These are phyloP conservation scores for Formicarius rufipectus DNA, from an alignment of 2,113 vertebrate genomes.

Conservation along the genomic window DNA sequence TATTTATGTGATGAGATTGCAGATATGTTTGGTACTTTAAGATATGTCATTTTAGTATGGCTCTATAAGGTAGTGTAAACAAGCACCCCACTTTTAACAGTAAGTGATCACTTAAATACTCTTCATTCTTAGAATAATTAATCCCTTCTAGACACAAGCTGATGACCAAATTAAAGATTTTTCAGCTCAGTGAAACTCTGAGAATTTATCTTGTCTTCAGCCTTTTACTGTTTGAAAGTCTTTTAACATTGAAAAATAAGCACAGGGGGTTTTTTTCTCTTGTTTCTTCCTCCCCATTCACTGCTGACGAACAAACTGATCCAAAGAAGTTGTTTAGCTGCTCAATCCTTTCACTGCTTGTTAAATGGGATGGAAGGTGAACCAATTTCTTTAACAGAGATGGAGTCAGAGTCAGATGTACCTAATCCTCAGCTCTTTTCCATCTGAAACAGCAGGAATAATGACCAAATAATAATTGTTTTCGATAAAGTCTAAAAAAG, in stretches of 20 bases:
- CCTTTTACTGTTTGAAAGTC: background rate
- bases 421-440: background rate
- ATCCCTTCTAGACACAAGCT: background rate
- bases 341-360: background rate
- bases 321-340: background rate
- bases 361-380: background rate
- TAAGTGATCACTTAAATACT: background rate
- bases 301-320: background rate
- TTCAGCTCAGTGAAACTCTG: background rate
- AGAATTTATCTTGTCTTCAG: background rate
- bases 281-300: background rate
- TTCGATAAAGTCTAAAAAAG: background rate
- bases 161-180: background rate
- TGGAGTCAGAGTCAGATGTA: background rate
- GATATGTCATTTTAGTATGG: background rate
- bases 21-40: background rate
- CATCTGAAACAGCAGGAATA: background rate
- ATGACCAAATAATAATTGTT: background rate
- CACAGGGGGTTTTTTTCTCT: background rate
- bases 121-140: background rate
- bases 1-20: background rate
- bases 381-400: background rate
- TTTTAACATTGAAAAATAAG: background rate
- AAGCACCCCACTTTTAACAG: background rate
- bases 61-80: background rate